phyloP scores from a whole-genome alignment of 2,888 invertebrate species.

The Thysanoteuthis rhombus region DNA sequence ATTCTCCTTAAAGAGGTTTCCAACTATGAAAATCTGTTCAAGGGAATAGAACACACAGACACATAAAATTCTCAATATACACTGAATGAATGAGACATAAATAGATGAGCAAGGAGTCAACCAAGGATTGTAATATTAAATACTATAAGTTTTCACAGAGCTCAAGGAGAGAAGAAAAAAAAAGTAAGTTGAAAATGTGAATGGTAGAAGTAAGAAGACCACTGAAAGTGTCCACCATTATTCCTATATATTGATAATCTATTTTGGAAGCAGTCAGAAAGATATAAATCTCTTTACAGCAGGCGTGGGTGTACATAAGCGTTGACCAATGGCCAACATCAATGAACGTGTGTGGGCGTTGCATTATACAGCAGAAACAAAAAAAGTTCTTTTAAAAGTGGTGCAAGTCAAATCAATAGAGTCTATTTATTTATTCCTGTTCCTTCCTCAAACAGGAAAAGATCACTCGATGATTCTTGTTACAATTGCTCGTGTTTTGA shows the following conservation, averaged over 20 bases:
- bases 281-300: neutral
- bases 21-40: neutral
- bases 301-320: neutral
- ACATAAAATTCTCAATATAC: neutral
- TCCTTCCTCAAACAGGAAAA: neutral
- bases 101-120: neutral
- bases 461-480: neutral
- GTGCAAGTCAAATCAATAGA: neutral
- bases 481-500: neutral
- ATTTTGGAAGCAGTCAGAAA: neutral
- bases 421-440: neutral
- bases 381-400: neutral
- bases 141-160: neutral
- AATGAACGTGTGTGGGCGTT: neutral
- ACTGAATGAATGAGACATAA: neutral
- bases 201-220: neutral
- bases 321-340: conserved; percentile 12
- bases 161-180: neutral
- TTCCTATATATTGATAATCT: neutral
- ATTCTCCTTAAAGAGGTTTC: neutral
- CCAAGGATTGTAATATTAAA: neutral
- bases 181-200: neutral
- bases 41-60: neutral
- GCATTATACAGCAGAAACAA: neutral
- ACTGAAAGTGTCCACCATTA: neutral